These are phyloP conservation scores for Drosophila pectinifera DNA, from an alignment of 1,140 invertebrate species.

Conservation along the genomic window DNA sequence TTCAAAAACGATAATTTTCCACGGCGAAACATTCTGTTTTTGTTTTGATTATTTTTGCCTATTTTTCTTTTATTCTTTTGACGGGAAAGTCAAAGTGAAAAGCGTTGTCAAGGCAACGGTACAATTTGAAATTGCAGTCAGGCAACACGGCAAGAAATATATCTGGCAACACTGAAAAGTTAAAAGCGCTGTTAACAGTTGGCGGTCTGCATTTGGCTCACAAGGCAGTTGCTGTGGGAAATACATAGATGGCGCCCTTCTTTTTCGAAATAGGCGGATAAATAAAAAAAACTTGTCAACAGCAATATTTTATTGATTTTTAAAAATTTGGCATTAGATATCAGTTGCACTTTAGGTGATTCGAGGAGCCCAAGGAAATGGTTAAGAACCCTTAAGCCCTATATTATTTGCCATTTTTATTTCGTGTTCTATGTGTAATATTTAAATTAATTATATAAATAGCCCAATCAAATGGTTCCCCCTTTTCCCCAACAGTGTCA, in stretches of 20 bases:
- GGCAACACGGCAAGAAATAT: neutral
- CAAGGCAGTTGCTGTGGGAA: too few relatives aligned
- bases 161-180: neutral
- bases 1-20: constrained; percentile 75
- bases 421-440: neutral
- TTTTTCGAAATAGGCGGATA: neutral
- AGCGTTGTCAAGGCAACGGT: constrained; percentile 50
- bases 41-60: constrained; percentile 10
- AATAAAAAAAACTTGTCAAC: neutral
- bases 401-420: neutral
- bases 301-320: too few relatives aligned
- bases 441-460: too few relatives aligned
- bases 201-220: too few relatives aligned
- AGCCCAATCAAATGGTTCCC: neutral
- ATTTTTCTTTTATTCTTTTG: constrained; percentile 12
- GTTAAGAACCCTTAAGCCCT: fast-evolving
- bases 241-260: constrained; percentile 15
- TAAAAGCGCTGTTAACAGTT: constrained; percentile 13
- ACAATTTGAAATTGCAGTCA: neutral
- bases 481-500: constrained; percentile 47
- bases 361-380: too few relatives aligned
- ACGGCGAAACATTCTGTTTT: constrained; percentile 71
- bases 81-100: constrained; percentile 46
- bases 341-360: too few relatives aligned
- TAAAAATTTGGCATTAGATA: too few relatives aligned